Evolutionary conservation across 2,888 invertebrate species (phyloP).

Genomic region (Hololepta plana): DNA sequence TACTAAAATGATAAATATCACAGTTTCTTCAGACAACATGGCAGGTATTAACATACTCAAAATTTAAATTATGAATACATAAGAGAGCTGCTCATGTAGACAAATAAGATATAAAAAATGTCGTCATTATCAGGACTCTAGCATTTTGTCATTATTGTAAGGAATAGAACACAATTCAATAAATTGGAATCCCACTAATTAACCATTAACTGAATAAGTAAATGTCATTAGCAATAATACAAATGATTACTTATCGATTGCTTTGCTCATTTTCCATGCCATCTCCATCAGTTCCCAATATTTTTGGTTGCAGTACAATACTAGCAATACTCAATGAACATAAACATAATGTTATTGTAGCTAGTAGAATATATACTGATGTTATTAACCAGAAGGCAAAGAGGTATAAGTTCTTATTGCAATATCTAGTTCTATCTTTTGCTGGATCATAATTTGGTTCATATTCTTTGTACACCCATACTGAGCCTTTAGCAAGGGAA

Average conservation of each 20-base stretch:
- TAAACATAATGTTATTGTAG: conserved; percentile 31
- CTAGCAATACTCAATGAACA: conserved; percentile 36
- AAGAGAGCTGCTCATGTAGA: too few relatives aligned
- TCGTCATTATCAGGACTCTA: too few relatives aligned
- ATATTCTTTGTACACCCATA: conserved; percentile 49
- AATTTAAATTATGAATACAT: too few relatives aligned
- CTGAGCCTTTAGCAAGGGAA: conserved; percentile 37
- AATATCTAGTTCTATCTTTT: conserved; percentile 29
- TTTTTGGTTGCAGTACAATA: conserved; percentile 22
- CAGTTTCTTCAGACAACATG: too few relatives aligned
- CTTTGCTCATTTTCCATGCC: conserved; percentile 6
- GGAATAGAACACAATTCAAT: too few relatives aligned
- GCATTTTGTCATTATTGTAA: too few relatives aligned
- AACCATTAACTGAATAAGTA: too few relatives aligned
- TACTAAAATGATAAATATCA: too few relatives aligned
- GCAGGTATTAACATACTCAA: too few relatives aligned
- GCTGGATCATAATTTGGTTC: conserved; percentile 36
- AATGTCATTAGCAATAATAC: too few relatives aligned
- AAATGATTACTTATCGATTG: conserved; percentile 5
- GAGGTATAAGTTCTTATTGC: conserved; percentile 45
- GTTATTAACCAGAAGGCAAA: conserved; percentile 55
- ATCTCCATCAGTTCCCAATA: conserved; percentile 8
- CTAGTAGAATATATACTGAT: conserved; percentile 39
- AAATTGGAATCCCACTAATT: too few relatives aligned
- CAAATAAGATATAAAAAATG: too few relatives aligned